phyloP scores from a whole-genome alignment of 2,113 vertebrate species.

The Brachypodius melanocephalos region DNA sequence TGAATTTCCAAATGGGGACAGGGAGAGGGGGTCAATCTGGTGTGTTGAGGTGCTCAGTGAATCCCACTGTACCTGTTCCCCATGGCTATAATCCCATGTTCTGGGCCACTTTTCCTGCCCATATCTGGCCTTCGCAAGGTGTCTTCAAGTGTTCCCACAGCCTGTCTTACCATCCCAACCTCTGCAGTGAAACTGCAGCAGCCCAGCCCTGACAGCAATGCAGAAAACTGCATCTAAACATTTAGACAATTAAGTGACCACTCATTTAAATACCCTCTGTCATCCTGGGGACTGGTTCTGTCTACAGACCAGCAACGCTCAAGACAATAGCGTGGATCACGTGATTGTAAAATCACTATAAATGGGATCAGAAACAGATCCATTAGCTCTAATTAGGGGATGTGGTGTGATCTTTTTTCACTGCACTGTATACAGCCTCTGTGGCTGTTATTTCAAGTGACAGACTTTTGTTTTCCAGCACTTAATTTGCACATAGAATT shows the following conservation, averaged over 20 bases:
- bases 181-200: neutral
- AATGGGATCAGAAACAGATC: constrained; percentile 19
- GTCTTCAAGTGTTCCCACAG: neutral
- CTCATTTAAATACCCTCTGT: neutral
- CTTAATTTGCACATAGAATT: constrained; percentile 50
- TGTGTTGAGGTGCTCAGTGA: neutral
- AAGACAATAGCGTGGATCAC: neutral
- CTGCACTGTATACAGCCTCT: neutral
- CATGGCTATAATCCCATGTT: neutral
- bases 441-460: constrained; percentile 26
- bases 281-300: neutral
- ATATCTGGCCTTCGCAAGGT: neutral
- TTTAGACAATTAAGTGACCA: neutral
- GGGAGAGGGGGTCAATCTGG: fast-evolving
- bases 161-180: neutral
- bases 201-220: neutral
- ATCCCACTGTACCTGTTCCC: fast-evolving
- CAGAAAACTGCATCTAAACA: neutral
- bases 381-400: constrained; percentile 14
- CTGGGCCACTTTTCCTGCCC: neutral
- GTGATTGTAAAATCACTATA: neutral
- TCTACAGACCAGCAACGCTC: neutral
- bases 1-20: neutral
- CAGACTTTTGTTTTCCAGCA: constrained; percentile 32
- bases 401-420: neutral